Evolutionary conservation across 2,888 invertebrate genomes (phyloP).

Genomic region (Mythimna pallens): DNA sequence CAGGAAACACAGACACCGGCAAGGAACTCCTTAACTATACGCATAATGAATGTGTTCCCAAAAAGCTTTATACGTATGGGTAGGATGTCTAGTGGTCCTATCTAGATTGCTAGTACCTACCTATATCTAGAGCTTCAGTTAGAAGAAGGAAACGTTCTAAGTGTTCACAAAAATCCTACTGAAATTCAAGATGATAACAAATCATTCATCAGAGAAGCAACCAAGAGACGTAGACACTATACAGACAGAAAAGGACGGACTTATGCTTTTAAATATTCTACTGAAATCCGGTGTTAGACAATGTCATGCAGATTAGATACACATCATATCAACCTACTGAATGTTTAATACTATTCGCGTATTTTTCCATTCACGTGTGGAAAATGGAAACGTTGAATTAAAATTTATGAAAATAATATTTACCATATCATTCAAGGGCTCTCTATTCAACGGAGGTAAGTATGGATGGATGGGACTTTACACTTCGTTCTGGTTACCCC

Average conservation of each 20-base stretch:
- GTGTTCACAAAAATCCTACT: background rate
- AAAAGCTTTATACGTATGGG: too few relatives aligned
- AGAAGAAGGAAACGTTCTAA: background rate
- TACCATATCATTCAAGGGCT: background rate
- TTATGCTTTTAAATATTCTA: conserved; percentile 21
- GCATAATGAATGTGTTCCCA: too few relatives aligned
- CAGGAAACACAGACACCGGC: too few relatives aligned
- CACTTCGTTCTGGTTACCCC: too few relatives aligned
- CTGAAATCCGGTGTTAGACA: background rate
- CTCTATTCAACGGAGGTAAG: too few relatives aligned
- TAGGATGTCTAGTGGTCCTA: too few relatives aligned
- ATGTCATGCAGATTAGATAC: background rate
- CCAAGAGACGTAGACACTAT: background rate
- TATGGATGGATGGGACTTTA: too few relatives aligned
- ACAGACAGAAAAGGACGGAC: background rate
- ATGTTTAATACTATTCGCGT: conserved; percentile 16
- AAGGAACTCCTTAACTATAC: too few relatives aligned
- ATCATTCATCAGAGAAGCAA: conserved; percentile 6
- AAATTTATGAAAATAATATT: background rate
- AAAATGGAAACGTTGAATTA: conserved; percentile 1
- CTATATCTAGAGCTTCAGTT: too few relatives aligned
- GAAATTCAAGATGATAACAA: conserved; percentile 15
- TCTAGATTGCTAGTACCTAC: too few relatives aligned
- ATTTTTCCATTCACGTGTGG: background rate
- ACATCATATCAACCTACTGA: conserved; percentile 11